Conservation (phyloP, 2,797 vertebrate species). For the Crenuchus spilurus region DNA sequence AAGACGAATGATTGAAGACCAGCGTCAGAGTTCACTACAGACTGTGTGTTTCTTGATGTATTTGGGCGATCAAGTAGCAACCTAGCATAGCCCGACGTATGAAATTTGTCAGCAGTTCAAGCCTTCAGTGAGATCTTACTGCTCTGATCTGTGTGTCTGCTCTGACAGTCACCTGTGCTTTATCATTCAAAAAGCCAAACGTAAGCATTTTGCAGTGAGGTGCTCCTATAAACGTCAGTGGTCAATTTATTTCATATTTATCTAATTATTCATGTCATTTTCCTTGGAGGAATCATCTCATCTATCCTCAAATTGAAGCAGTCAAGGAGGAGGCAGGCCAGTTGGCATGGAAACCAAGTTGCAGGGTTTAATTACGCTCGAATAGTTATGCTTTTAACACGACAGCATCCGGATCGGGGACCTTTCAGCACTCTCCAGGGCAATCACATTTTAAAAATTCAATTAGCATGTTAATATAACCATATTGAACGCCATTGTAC, state of each 20-base stretch:
- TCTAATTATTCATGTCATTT: constrained; percentile 29
- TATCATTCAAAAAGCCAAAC: constrained; percentile 1
- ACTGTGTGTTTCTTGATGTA: no score
- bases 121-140: neutral
- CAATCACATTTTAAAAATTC: constrained; percentile 54
- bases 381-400: constrained; percentile 55
- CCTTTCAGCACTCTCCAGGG: constrained; percentile 52
- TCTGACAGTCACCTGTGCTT: no score
- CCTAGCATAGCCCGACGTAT: no score
- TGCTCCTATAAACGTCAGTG: neutral
- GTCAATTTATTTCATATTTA: constrained; percentile 34
- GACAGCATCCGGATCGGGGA: constrained; percentile 51
- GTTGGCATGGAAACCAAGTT: constrained; percentile 57
- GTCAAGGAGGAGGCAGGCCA: constrained; percentile 24
- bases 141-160: neutral
- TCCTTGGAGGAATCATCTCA: constrained; percentile 33
- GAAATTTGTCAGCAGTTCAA: no score
- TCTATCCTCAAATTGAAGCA: constrained; percentile 39
- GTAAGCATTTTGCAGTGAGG: constrained; percentile 20
- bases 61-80: no score
- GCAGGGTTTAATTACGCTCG: constrained; percentile 54
- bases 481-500: constrained; percentile 48
- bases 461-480: constrained; percentile 61
- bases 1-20: no score
- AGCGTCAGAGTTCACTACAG: no score